Base-by-base conservation (phyloP, 2,797 vertebrate species). In the Champsocephalus gunnari region DNA sequence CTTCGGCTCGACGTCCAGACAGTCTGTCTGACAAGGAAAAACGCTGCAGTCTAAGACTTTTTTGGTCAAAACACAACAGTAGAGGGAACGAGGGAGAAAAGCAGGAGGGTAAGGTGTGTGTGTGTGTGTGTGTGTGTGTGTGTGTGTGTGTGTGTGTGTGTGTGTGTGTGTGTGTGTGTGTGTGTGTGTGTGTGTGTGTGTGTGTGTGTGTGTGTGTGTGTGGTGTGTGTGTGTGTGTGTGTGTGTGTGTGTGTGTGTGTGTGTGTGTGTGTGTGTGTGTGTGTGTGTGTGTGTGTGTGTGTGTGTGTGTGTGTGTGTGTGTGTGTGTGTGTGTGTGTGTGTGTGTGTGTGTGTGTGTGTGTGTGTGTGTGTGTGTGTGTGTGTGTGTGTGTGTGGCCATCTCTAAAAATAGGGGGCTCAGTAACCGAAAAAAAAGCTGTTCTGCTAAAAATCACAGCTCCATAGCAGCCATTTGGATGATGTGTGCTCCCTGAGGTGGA, bases 381-480 rank as follows among this genome's bases (percentile, higher is more conserved):
- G 60, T 32, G 68, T 19, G 34, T 38, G 34, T 38, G 34, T 38
- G 34, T 38, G 34, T 7, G 34, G 77, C 73, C 83, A 86, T 78
- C 91, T 84, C 85, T 94, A 92, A 93, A 94, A 93, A 93, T 92
- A 94, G 93, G 73, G 53, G 71, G 66, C 75, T 81, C 43, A 11
- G 80, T 77, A 66, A 62, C 88, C 84, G 81, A 57, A 72, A 75
- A 73, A 87, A 75, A 85, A 90, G 59, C 73, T 67, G 76, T 89
- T 88, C 90, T 93, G 90, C 90, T 91, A 90, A 90, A 90, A 93
- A 88, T 93, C 90, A 89, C 88, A 91, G 87, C 87, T 89, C 82
- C 74, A 6, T 59, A 79, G 92, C 90, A 89, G 90, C 77, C 85
- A 84, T 89, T 91, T 91, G 87, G 75, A 86, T 90, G 85, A 90